phyloP scores from a whole-genome alignment of 2,113 vertebrate species.

The Nesogale talazaci region DNA sequence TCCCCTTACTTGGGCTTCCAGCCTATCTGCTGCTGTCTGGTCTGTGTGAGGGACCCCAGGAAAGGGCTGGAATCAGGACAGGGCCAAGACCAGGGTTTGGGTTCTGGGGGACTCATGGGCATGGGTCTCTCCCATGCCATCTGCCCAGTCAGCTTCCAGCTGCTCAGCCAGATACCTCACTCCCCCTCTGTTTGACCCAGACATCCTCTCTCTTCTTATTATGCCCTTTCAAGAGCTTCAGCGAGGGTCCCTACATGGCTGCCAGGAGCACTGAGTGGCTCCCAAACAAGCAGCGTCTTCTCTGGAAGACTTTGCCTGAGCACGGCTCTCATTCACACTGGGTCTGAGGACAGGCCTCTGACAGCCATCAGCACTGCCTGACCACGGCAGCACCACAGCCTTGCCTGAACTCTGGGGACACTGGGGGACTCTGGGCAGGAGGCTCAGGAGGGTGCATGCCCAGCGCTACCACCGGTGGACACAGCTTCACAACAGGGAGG shows the following conservation, averaged over 20 bases:
- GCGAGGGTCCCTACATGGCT: not conserved
- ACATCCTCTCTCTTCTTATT: too few relatives aligned
- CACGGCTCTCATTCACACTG: rapidly evolving
- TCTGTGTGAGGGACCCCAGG: not conserved
- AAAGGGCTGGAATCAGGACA: not conserved
- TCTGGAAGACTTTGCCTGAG: rapidly evolving
- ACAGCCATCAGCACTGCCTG: rapidly evolving
- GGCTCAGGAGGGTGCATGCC: not conserved
- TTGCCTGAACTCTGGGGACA: not conserved
- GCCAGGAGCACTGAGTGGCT: rapidly evolving
- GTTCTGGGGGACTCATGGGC: not conserved
- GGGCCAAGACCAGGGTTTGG: not conserved
- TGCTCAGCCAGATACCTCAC: not conserved
- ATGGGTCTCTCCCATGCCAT: not conserved
- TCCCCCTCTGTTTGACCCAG: too few relatives aligned
- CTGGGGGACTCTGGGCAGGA: not conserved
- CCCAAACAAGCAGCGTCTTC: too few relatives aligned
- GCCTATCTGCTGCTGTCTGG: too few relatives aligned
- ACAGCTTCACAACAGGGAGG: not conserved
- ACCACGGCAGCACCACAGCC: rapidly evolving
- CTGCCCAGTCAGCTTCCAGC: not conserved
- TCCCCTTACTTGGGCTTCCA: too few relatives aligned
- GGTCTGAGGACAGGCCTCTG: not conserved
- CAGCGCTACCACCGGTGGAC: not conserved
- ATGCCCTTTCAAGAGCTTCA: not conserved